These are phyloP conservation scores for Peromyscus maniculatus DNA, from an alignment of 2,113 vertebrate species.

Conservation along the genomic window DNA sequence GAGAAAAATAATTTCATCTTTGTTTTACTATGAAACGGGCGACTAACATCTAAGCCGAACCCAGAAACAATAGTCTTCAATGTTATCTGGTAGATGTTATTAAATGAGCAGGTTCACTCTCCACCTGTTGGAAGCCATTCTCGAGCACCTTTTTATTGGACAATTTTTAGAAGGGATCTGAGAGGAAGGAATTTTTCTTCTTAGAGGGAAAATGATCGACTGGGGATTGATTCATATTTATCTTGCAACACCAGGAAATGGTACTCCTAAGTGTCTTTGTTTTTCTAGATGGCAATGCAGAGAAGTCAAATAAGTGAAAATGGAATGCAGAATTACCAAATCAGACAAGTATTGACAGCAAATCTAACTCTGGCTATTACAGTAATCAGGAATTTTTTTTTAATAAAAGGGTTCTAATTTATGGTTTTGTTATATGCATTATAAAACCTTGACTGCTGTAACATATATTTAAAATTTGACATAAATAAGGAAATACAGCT, in stretches of 20 bases:
- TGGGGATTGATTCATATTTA: not conserved
- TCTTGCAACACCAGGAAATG: not conserved
- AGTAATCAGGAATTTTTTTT: not conserved
- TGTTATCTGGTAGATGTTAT: not conserved
- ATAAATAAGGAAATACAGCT: not conserved
- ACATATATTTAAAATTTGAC: slow-evolving; percentile 2
- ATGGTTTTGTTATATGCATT: not conserved
- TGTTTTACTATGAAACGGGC: not conserved
- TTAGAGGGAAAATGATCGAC: not conserved
- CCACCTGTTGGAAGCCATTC: not conserved
- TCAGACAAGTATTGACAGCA: not conserved
- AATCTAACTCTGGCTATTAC: not conserved
- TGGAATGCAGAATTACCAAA: not conserved
- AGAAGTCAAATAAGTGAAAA: not conserved
- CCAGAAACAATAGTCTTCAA: not conserved
- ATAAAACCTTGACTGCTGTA: not conserved
- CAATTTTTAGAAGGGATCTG: not conserved
- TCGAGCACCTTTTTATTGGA: not conserved
- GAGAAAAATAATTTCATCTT: not conserved
- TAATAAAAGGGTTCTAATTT: not conserved
- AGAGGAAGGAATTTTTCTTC: not conserved
- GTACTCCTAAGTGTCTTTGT: not conserved
- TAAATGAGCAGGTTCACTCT: not conserved
- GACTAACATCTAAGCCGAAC: not conserved
- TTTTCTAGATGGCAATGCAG: not conserved